Evolutionary conservation across 2,888 invertebrate genomes (phyloP).

Genomic region (Luperina nickerlii): DNA sequence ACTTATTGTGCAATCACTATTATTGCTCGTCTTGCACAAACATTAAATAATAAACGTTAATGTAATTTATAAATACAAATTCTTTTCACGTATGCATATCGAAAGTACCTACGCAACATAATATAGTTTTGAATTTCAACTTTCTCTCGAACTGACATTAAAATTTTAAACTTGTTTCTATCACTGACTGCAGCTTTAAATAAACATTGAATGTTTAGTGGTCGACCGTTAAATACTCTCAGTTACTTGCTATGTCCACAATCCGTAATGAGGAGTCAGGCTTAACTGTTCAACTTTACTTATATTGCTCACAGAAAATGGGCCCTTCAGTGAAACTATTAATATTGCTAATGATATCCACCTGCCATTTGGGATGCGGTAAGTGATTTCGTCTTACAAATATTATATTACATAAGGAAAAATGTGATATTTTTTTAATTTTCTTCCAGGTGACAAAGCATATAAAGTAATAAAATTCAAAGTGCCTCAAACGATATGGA

Average conservation of each 20-base stretch:
- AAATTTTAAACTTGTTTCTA: conserved; percentile 89
- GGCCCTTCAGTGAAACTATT: conserved; percentile 57
- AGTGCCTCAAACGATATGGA: conserved; percentile 81
- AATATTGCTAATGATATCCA: conserved; percentile 66
- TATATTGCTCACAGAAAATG: conserved; percentile 67
- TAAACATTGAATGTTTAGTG: conserved; percentile 81
- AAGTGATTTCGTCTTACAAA: conserved; percentile 45
- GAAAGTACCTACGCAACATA: conserved; percentile 78
- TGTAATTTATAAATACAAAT: conserved; percentile 61
- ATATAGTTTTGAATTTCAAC: conserved; percentile 77
- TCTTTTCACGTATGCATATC: conserved; percentile 76
- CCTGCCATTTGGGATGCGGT: conserved; percentile 70
- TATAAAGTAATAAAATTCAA: conserved; percentile 82
- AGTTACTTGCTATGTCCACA: conserved; percentile 79
- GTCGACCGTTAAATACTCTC: conserved; percentile 85
- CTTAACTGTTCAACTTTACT: conserved; percentile 68
- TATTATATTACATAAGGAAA: background rate
- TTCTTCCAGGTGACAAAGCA: conserved; percentile 71
- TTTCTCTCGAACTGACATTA: conserved; percentile 86
- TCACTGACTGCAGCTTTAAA: conserved; percentile 80
- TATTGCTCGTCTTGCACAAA: conserved; percentile 18
- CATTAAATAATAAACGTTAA: conserved; percentile 50
- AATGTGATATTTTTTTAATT: background rate
- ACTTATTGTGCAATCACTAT: conserved; percentile 27
- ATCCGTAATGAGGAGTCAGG: conserved; percentile 80